A percentile compares a stretch with the other conserved stretches of the same genome.
These are phyloP conservation scores for Amblyraja radiata DNA, from an alignment of 2,797 vertebrate species.

Conservation along the genomic window DNA sequence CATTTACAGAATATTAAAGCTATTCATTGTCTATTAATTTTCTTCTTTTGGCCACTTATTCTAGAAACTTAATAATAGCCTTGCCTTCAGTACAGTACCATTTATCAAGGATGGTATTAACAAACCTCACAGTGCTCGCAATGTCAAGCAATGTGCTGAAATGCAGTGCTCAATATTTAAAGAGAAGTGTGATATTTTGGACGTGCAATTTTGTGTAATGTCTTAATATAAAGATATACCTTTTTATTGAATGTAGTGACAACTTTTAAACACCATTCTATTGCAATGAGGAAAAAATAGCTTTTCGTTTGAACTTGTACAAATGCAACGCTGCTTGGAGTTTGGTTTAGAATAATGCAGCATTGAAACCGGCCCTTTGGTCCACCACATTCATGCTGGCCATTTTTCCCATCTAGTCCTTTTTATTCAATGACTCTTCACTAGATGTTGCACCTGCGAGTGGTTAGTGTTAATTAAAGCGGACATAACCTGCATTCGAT, in stretches of 20 bases:
- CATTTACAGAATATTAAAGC: background rate
- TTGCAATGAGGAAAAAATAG: background rate
- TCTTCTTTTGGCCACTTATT: background rate
- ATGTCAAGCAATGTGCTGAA: background rate
- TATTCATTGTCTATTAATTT: conserved; percentile 10
- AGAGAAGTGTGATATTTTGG: background rate
- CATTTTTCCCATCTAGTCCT: too few species aligned
- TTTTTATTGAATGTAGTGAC: background rate
- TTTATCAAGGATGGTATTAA: background rate
- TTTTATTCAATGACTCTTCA: background rate
- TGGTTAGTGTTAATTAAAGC: background rate
- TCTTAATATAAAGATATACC: background rate
- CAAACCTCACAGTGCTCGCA: conserved; percentile 6
- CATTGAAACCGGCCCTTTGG: too few species aligned
- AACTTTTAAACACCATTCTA: background rate
- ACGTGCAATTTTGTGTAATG: background rate
- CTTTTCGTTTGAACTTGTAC: background rate
- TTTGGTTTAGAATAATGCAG: too few species aligned
- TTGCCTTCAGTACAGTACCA: background rate
- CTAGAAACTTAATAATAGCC: conserved; percentile 5
- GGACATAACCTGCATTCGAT: background rate
- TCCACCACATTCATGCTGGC: too few species aligned
- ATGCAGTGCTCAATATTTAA: background rate
- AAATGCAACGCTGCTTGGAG: background rate
- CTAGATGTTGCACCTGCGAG: background rate